A percentile compares a stretch with the other conserved stretches of the same genome.
Evolutionary conservation across 2,797 vertebrate genomes (phyloP).

Genomic region (Parambassis ranga): DNA sequence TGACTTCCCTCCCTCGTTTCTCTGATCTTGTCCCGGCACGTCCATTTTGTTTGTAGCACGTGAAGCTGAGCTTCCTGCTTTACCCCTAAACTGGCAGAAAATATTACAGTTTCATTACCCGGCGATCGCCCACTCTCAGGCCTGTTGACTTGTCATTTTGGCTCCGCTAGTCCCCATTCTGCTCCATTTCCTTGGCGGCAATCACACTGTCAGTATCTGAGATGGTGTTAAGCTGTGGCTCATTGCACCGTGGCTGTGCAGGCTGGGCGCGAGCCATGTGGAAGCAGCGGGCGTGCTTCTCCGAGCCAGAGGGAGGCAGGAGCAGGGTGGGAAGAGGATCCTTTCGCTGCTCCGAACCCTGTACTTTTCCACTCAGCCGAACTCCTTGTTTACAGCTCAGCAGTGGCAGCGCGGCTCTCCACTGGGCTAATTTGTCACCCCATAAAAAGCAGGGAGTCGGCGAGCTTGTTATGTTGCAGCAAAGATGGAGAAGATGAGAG

Average conservation of each 20-base stretch:
- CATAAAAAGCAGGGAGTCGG: constrained; percentile 61
- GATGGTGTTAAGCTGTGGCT: constrained; percentile 72
- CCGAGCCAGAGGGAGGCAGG: constrained; percentile 37
- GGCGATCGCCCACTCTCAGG: constrained; percentile 57
- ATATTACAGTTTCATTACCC: constrained; percentile 52
- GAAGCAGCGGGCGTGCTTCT: constrained; percentile 58
- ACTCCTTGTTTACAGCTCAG: constrained; percentile 64
- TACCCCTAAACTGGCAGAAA: constrained; percentile 30
- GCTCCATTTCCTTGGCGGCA: constrained; percentile 67
- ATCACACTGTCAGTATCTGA: constrained; percentile 69
- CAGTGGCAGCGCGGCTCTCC: constrained; percentile 44
- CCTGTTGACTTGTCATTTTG: constrained; percentile 70
- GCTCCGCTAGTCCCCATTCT: constrained; percentile 64
- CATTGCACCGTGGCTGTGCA: constrained; percentile 67
- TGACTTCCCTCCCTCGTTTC: not conserved
- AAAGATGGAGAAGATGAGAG: constrained; percentile 48
- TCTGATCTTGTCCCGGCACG: not conserved
- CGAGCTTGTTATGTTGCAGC: constrained; percentile 60
- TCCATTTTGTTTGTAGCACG: not conserved
- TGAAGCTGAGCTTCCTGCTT: constrained; percentile 18
- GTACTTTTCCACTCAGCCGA: constrained; percentile 62
- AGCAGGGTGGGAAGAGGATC: constrained; percentile 25
- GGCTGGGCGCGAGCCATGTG: constrained; percentile 66
- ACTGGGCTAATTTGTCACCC: constrained; percentile 68
- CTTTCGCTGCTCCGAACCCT: constrained; percentile 38